These are phyloP conservation scores for Mycetomoellerius zeteki DNA, from an alignment of 1,140 invertebrate genomes.

Conservation along the genomic window DNA sequence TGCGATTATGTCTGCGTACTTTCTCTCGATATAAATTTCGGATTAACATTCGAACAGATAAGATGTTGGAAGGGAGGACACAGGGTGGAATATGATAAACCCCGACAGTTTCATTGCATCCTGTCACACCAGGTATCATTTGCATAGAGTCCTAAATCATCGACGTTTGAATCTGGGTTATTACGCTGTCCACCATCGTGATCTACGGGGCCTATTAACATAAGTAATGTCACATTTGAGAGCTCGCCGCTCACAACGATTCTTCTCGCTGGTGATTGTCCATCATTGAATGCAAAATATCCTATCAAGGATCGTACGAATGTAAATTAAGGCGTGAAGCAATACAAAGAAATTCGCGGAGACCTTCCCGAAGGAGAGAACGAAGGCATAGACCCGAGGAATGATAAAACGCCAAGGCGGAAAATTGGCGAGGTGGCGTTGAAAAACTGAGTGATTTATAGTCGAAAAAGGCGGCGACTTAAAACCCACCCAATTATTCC, in stretches of 20 bases:
- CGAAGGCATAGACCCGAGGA: neutral
- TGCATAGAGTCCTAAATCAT: conserved; percentile 61
- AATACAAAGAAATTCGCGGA: neutral
- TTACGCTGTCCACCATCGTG: conserved; percentile 52
- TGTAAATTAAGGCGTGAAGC: conserved; percentile 24
- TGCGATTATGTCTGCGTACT: neutral
- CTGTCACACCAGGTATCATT: conserved; percentile 58
- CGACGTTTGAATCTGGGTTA: conserved; percentile 59
- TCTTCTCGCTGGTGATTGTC: conserved; percentile 3
- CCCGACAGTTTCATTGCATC: conserved; percentile 63
- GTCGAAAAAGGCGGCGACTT: conserved; percentile 24
- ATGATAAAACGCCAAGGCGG: conserved; percentile 33
- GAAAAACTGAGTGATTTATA: conserved; percentile 66
- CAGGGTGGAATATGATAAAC: conserved; percentile 50
- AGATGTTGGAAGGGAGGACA: conserved; percentile 32
- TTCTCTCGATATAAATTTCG: conserved; percentile 4
- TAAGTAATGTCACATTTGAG: conserved; percentile 57
- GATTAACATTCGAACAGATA: conserved; percentile 57
- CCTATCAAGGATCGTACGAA: neutral
- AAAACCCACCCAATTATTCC: conserved; percentile 73
- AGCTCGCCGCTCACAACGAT: neutral
- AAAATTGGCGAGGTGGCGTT: conserved; percentile 36
- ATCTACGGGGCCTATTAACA: conserved; percentile 53
- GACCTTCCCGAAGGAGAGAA: conserved; percentile 5
- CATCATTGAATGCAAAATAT: conserved; percentile 35